These are phyloP conservation scores for Pentalonia nigronervosa DNA, from an alignment of 1,140 invertebrate genomes.

Conservation along the genomic window DNA sequence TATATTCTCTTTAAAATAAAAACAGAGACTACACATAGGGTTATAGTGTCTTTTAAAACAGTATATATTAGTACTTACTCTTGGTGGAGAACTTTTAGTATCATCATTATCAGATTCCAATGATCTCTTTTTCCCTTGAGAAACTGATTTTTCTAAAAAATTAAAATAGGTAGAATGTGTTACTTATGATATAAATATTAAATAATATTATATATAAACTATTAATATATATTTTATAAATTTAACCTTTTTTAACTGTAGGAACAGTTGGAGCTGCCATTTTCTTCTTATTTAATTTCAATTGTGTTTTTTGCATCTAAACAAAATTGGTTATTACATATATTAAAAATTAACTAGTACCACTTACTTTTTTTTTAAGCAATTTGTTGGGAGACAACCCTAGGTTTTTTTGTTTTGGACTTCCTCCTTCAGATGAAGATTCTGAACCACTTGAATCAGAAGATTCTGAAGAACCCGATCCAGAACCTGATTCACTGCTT, in stretches of 20 bases:
- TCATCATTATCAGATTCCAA: conserved; percentile 30
- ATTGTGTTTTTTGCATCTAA: conserved; percentile 28
- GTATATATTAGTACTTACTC: neutral
- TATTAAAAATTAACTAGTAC: neutral
- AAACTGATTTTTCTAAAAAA: conserved; percentile 44
- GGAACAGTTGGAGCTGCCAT: neutral
- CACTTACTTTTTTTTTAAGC: conserved; percentile 15
- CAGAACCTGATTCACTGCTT: conserved; percentile 44
- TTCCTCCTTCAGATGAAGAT: conserved; percentile 59
- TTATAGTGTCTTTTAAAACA: too few species aligned
- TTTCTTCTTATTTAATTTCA: conserved; percentile 48
- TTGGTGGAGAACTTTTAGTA: conserved; percentile 34
- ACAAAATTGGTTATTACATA: neutral
- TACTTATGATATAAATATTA: neutral
- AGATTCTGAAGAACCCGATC: conserved; percentile 49
- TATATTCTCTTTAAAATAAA: too few species aligned
- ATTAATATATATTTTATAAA: neutral
- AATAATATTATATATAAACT: neutral
- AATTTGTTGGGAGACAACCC: neutral
- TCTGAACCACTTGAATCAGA: conserved; percentile 57
- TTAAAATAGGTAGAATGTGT: neutral
- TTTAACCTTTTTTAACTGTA: conserved; percentile 46
- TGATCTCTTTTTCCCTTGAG: conserved; percentile 45
- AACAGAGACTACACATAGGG: too few species aligned
- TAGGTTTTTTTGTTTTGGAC: conserved; percentile 37